A percentile compares a stretch with the other conserved stretches of the same genome.
Evolutionary conservation across 2,888 invertebrate genomes (phyloP).

Genomic region (Cataglyphis rosenhaueri): DNA sequence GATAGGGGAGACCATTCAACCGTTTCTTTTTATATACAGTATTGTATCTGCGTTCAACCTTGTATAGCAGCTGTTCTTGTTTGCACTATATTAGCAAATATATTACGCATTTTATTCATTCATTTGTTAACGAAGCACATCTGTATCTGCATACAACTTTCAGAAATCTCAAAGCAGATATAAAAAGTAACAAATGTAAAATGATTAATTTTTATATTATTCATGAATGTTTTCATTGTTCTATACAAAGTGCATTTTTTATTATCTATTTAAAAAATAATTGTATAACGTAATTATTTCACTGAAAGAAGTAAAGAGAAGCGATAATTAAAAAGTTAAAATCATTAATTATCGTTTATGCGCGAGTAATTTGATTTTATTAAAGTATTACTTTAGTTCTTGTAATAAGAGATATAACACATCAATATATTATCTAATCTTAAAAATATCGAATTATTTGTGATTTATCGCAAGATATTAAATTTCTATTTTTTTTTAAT

Average conservation of each 20-base stretch:
- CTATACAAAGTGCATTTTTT: background rate
- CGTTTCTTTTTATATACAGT: conserved; percentile 16
- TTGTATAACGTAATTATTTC: background rate
- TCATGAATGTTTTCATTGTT: background rate
- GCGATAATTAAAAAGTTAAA: background rate
- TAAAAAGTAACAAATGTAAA: background rate
- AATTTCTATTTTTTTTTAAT: background rate
- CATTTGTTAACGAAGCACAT: conserved; percentile 12
- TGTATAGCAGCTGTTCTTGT: conserved; percentile 4
- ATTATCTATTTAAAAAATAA: background rate
- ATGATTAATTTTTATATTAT: conserved; percentile 3
- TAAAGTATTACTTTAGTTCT: background rate
- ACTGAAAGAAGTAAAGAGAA: background rate
- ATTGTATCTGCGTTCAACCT: background rate
- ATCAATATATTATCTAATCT: background rate
- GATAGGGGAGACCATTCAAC: background rate
- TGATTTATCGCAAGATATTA: background rate
- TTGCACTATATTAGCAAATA: background rate
- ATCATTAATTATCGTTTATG: background rate
- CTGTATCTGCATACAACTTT: background rate
- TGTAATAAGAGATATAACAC: background rate
- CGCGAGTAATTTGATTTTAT: background rate
- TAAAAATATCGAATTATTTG: conserved; percentile 11
- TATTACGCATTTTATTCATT: conserved; percentile 3
- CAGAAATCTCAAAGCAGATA: background rate